Conservation (phyloP, 1,140 invertebrate species). For the Eriocheir sinensis region DNA sequence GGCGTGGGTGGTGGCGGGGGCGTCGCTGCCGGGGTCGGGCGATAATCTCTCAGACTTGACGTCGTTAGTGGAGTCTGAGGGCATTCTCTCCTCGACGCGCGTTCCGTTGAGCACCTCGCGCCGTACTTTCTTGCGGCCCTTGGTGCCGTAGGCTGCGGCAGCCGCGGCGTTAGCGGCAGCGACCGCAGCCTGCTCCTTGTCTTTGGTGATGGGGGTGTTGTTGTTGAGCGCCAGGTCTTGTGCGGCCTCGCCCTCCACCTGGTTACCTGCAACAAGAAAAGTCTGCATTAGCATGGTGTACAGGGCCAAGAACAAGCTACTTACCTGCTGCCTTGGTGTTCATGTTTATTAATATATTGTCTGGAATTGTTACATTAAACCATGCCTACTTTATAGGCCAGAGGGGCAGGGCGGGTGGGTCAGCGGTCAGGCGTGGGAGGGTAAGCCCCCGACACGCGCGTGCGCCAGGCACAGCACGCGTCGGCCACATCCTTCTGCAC, state of each 20-base stretch:
- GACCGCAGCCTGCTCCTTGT: slow-evolving; percentile 72
- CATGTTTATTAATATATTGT: neutral
- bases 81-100: slow-evolving; percentile 68
- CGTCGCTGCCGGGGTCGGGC: slow-evolving; percentile 71
- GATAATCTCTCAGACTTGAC: slow-evolving; percentile 73
- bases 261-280: slow-evolving; percentile 69
- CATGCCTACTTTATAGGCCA: no score
- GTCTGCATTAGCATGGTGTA: neutral
- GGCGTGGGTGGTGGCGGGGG: slow-evolving; percentile 56
- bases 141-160: slow-evolving; percentile 71
- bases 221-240: slow-evolving; percentile 75
- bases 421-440: neutral
- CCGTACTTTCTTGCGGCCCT: slow-evolving; percentile 72
- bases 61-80: slow-evolving; percentile 70
- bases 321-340: neutral
- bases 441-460: neutral
- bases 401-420: neutral
- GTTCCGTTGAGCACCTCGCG: slow-evolving; percentile 70
- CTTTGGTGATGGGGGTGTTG: slow-evolving; percentile 75
- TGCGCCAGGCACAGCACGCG: neutral
- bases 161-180: slow-evolving; percentile 69
- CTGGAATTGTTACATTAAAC: neutral
- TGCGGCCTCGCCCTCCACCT: slow-evolving; percentile 64
- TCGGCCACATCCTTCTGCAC: neutral
- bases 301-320: no score